phyloP scores from a whole-genome alignment of 1,140 invertebrate genomes.

The Dysdera silvatica region DNA sequence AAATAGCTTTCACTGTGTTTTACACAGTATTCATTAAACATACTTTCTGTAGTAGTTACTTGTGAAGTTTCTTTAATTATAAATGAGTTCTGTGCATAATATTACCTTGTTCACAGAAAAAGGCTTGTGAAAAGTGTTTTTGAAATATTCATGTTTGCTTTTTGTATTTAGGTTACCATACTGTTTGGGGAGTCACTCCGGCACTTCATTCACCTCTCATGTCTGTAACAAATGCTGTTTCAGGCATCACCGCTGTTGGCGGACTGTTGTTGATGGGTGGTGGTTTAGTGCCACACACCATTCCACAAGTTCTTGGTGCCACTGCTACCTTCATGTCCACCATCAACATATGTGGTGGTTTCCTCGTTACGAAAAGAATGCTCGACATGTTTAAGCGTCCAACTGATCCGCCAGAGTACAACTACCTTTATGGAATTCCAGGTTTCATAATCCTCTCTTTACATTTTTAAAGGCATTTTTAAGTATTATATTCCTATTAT shows the following conservation, averaged over 20 bases:
- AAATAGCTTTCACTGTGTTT: no score
- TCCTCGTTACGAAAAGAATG: slow-evolving; percentile 82
- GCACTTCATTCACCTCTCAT: slow-evolving; percentile 84
- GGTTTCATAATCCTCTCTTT: slow-evolving; percentile 37
- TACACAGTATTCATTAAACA: no score
- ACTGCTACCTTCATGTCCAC: slow-evolving; percentile 77
- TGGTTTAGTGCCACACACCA: slow-evolving; percentile 61
- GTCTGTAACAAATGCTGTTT: slow-evolving; percentile 88
- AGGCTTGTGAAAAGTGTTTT: not conserved
- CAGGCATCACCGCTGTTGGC: slow-evolving; percentile 82
- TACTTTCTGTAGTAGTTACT: not conserved
- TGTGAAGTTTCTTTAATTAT: not conserved
- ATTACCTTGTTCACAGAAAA: not conserved
- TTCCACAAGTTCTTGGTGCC: slow-evolving; percentile 62
- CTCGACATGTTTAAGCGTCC: slow-evolving; percentile 82
- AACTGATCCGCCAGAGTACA: slow-evolving; percentile 77
- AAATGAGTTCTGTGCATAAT: not conserved
- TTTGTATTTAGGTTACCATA: slow-evolving; percentile 63
- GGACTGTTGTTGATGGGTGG: slow-evolving; percentile 73
- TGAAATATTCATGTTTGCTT: not conserved
- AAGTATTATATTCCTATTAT: no score
- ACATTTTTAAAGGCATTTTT: no score
- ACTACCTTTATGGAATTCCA: slow-evolving; percentile 70
- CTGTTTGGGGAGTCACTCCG: slow-evolving; percentile 84
- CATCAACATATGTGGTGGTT: slow-evolving; percentile 85